These are phyloP conservation scores for Sphinx pinastri DNA, from an alignment of 2,888 invertebrate species.

Conservation along the genomic window DNA sequence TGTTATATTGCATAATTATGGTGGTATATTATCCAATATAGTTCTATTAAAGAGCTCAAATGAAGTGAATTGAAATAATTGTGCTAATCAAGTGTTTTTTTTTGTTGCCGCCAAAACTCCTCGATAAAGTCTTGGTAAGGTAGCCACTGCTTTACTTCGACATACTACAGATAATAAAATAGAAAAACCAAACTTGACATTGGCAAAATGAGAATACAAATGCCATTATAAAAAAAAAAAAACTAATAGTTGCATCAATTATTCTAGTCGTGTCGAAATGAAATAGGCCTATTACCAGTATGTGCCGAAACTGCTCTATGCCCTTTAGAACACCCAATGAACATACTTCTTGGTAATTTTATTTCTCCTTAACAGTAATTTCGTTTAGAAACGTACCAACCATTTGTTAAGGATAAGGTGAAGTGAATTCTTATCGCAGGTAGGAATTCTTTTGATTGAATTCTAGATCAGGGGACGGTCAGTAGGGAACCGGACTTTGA, in stretches of 20 bases:
- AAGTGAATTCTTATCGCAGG: conserved; percentile 13
- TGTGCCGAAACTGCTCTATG: background rate
- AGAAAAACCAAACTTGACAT: too few relatives aligned
- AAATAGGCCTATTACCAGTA: background rate
- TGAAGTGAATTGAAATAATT: too few relatives aligned
- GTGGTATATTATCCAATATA: too few relatives aligned
- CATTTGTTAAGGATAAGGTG: conserved; percentile 21
- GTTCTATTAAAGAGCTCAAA: too few relatives aligned
- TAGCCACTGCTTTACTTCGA: too few relatives aligned
- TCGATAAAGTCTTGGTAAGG: too few relatives aligned
- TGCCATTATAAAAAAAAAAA: too few relatives aligned
- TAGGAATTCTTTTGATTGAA: conserved; percentile 20
- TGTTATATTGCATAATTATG: too few relatives aligned
- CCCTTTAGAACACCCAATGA: background rate
- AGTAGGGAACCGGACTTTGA: background rate
- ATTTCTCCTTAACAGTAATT: conserved; percentile 29
- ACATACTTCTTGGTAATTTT: conserved; percentile 25
- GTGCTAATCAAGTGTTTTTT: too few relatives aligned
- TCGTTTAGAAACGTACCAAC: conserved; percentile 29
- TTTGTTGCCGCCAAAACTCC: too few relatives aligned
- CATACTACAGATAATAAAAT: too few relatives aligned
- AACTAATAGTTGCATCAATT: background rate
- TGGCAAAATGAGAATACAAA: too few relatives aligned
- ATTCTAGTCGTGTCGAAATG: background rate
- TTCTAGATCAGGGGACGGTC: background rate